These are phyloP conservation scores for Cuculus canorus DNA, from an alignment of 2,797 vertebrate species.

Conservation along the genomic window DNA sequence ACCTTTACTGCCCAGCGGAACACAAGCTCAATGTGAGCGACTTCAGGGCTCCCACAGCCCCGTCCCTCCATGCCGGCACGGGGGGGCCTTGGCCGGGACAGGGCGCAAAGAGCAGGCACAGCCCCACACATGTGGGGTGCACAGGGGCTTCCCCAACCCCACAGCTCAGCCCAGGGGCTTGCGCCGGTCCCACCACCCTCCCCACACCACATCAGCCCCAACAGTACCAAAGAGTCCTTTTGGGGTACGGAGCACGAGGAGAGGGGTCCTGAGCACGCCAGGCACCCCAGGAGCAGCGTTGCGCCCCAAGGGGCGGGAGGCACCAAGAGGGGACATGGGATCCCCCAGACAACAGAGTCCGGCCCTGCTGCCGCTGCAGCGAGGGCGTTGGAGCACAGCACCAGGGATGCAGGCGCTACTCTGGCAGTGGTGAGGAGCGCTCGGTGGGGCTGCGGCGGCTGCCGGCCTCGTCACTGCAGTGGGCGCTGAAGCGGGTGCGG, in stretches of 20 bases:
- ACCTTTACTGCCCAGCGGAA: slow-evolving; percentile 50
- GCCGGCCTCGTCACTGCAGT: not conserved
- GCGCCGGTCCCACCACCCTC: not conserved
- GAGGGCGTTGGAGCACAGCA: too few species aligned
- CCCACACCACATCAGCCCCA: not conserved
- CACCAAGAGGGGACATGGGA: too few species aligned
- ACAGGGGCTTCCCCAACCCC: fast-evolving
- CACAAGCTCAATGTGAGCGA: slow-evolving; percentile 67
- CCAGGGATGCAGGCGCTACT: not conserved
- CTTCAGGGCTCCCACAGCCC: not conserved
- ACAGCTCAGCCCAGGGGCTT: not conserved
- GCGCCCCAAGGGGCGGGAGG: too few species aligned
- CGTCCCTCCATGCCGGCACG: too few species aligned
- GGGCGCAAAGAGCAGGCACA: not conserved
- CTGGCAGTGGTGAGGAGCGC: fast-evolving
- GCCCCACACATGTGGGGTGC: fast-evolving
- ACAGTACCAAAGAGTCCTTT: not conserved
- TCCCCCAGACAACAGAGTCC: too few species aligned
- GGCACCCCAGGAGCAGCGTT: too few species aligned
- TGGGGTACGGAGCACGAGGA: not conserved
- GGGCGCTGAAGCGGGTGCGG: not conserved
- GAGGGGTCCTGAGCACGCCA: too few species aligned
- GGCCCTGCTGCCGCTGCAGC: too few species aligned
- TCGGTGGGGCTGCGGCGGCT: not conserved
- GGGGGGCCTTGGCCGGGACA: not conserved